Base-by-base conservation (phyloP, 2,888 invertebrate species). In the Melinaea menophilus region DNA sequence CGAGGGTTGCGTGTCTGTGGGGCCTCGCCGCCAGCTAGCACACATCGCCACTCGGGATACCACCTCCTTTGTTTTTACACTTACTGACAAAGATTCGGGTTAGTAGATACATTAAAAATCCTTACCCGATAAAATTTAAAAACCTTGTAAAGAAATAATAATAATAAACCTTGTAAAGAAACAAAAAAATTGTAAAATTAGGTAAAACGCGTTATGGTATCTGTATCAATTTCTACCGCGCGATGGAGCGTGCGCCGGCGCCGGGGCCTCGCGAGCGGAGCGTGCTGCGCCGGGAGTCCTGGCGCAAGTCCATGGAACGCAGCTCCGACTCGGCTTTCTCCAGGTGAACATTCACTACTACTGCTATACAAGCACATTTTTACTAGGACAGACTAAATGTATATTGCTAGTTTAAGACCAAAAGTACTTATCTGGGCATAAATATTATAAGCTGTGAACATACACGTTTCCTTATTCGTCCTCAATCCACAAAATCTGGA, bases 11-110 rank as follows among this genome's bases (percentile, higher is more conserved):
- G 95, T 95, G 69, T 96, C 95, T 68, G 96, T 97, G 67, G 97
- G 98, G 12, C 97, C 97, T 5, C 94, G 97, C 74, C 93, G 96
- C 68, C 84, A 88, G 48, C 82, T 88, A n/a, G 71, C 73, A 2
- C 84, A 86, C 66, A 71, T 85, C 64, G 82, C 87, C 59, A 95
- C 96, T 31, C 92, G 98, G 65, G 99, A 99, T 84, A 96, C 98
- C 59, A 96, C 97, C 37, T 98, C 99, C 13, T 99, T 99, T 87
- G 98, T 99, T 13, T 99, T 99, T 84, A 98, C 98, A 7, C 93
- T 99, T 72, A 99, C 99, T 31, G 99, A 99, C 84, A 99, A 99
- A 86, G 99, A 99, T 89, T 98, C 98, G 12, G 98, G 97, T 94
- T 73, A 76, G 82, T 72, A 55, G 5, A 13, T 4, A 13, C 22